A percentile compares a stretch with the other conserved stretches of the same genome.
Evolutionary conservation across 2,888 invertebrate genomes (phyloP).

Genomic region (Pammene aurita): DNA sequence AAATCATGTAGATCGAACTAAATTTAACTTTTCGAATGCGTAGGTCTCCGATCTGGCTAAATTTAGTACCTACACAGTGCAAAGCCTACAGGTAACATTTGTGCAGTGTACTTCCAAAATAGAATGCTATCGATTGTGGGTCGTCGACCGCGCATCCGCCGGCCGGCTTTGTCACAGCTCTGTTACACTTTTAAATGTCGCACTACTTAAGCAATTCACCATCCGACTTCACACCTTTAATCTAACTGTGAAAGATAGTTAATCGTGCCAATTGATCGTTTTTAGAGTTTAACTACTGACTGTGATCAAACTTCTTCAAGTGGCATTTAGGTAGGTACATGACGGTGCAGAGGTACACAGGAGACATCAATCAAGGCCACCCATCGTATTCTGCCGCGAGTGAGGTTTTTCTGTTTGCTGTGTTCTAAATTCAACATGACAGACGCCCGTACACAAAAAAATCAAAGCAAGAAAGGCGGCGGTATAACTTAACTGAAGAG

Average conservation of each 20-base stretch:
- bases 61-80: slow-evolving; percentile 30
- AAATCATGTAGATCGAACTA: neutral
- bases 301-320: neutral
- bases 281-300: neutral
- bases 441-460: too few relatives aligned
- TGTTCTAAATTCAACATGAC: too few relatives aligned
- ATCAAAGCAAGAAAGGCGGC: too few relatives aligned
- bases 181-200: slow-evolving; percentile 39
- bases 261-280: neutral
- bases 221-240: slow-evolving; percentile 23
- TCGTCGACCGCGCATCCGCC: slow-evolving; percentile 56
- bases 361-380: too few relatives aligned
- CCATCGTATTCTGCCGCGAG: too few relatives aligned
- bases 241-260: slow-evolving; percentile 8
- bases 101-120: slow-evolving; percentile 50
- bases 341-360: too few relatives aligned
- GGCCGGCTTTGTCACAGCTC: slow-evolving; percentile 42
- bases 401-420: too few relatives aligned
- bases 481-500: too few relatives aligned
- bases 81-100: slow-evolving; percentile 30
- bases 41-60: neutral
- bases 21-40: neutral
- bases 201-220: slow-evolving; percentile 34
- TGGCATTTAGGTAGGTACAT: too few relatives aligned
- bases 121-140: slow-evolving; percentile 56